Evolutionary conservation across 2,797 vertebrate genomes (phyloP).

Genomic region (Etheostoma perlongum): DNA sequence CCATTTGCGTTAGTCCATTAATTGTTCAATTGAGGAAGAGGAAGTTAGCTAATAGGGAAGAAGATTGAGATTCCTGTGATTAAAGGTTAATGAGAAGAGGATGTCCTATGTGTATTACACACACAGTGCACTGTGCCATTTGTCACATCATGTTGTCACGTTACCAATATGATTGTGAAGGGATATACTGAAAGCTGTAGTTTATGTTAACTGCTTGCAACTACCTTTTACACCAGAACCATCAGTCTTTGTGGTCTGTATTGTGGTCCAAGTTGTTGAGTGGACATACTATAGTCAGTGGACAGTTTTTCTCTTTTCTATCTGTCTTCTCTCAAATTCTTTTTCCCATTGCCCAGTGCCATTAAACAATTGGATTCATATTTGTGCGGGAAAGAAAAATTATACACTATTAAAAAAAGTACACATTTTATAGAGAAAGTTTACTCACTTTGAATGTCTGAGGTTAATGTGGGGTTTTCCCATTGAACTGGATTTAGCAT

Average conservation of each 20-base stretch:
- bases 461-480: neutral
- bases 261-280: neutral
- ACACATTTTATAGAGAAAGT: neutral
- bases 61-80: conserved; percentile 23
- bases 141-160: conserved; percentile 8
- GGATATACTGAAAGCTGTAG: neutral
- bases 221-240: neutral
- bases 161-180: neutral
- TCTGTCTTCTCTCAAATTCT: neutral
- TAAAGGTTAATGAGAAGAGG: conserved; percentile 35
- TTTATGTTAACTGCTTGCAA: neutral
- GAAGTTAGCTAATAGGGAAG: neutral
- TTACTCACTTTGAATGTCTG: neutral
- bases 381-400: neutral
- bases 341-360: neutral
- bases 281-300: too few relatives aligned
- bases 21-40: neutral
- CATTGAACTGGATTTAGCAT: neutral
- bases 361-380: neutral
- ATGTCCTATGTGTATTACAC: conserved; percentile 29
- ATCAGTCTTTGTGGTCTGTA: neutral
- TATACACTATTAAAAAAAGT: neutral
- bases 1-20: neutral
- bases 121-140: conserved; percentile 13
- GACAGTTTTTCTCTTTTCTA: too few relatives aligned